phyloP scores from a whole-genome alignment of 2,888 invertebrate genomes.

The Dicranocentrus wangi region DNA sequence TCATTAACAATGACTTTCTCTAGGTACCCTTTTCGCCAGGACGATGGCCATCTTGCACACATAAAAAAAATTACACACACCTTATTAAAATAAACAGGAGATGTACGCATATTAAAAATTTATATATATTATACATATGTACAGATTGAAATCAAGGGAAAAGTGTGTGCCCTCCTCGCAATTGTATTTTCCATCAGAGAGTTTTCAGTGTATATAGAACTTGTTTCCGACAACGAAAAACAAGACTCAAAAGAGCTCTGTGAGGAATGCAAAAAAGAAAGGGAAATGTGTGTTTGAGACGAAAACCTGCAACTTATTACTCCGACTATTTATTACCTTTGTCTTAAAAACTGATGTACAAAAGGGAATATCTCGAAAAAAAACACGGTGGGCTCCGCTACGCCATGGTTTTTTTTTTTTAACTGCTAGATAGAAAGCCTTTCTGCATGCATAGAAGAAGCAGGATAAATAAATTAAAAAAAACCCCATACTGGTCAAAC shows the following conservation, averaged over 20 bases:
- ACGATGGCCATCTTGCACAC: neutral
- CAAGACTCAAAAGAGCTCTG: too few relatives aligned
- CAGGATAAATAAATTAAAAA: too few relatives aligned
- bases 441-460: too few relatives aligned
- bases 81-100: constrained; percentile 1
- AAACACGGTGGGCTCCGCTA: too few relatives aligned
- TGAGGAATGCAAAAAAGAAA: constrained; percentile 29
- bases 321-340: constrained; percentile 45
- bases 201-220: constrained; percentile 11
- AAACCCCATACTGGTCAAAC: constrained; percentile 6
- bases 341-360: constrained; percentile 17
- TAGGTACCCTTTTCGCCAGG: too few relatives aligned
- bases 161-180: too few relatives aligned
- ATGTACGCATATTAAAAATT: constrained; percentile 3
- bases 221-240: constrained; percentile 39
- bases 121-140: constrained; percentile 7
- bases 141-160: too few relatives aligned
- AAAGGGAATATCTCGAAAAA: too few relatives aligned
- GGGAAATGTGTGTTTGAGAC: constrained; percentile 15
- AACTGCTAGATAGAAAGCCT: too few relatives aligned
- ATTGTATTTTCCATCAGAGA: too few relatives aligned
- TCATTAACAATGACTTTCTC: too few relatives aligned
- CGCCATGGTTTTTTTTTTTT: too few relatives aligned
- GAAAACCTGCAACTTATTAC: constrained; percentile 46
- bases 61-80: neutral